Base-by-base conservation (phyloP, 2,797 vertebrate genomes). In the Phylloscopus collybita region DNA sequence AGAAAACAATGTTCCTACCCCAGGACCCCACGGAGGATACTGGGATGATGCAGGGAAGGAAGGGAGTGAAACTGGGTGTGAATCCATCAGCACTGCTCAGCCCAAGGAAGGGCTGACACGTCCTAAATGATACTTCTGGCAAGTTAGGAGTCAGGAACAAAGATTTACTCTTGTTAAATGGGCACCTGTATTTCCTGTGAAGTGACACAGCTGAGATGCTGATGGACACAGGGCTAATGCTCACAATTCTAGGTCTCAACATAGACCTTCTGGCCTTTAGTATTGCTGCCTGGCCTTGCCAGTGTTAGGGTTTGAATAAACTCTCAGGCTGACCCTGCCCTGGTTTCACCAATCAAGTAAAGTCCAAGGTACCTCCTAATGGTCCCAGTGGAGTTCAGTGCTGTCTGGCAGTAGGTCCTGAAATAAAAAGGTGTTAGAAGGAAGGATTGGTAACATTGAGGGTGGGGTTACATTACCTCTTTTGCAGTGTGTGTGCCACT, bases 401-500 rank as follows among this genome's bases (percentile, higher is more conserved):
- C 40, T 82, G 29, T 61, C 60, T 73, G 64, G 23, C 40, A 75
- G 22, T 9, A 54, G 11, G 9, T 47, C 22, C 25, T 86, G 59
- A 49, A 72, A 40, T 14, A 45, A 12, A 50, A 59, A 23, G 1
- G 27, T 47, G 8, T 51, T 53, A 34, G 16, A 26, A 61, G 20
- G 36, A 60, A 61, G 36, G 21, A 42, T 26, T 27, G 49, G n/a
- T 62, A 73, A 38, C 64, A 23, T 11, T 51, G 10, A 73, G 11
- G 16, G 23, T 60, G 36, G 4, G 78, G n/a, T 50, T 59, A 51
- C 15, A 36, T 19, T 49, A 5, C 32, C 25, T 69, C 27, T 59
- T 73, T 54, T 44, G 26, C 27, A 67, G 16, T 1, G 0, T 51
- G 5, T 6, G 1, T 44, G 9, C 42, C 5, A 0, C 56, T 14